phyloP scores from a whole-genome alignment of 2,797 vertebrate species.

The Tadarida brasiliensis region DNA sequence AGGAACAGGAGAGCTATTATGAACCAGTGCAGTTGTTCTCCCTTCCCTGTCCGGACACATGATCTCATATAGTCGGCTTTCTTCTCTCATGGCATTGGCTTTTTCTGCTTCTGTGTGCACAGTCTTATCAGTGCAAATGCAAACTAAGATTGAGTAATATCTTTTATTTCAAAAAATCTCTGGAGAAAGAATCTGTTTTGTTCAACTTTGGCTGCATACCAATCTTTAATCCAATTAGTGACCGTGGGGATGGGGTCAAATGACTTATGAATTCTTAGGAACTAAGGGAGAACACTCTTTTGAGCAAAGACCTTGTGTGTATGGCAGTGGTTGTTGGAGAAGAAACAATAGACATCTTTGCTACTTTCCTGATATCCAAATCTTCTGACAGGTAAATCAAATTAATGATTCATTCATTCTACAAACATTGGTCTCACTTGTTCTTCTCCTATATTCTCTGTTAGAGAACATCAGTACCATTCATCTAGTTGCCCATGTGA shows the following conservation, averaged over 20 bases:
- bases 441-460: neutral
- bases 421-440: neutral
- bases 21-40: neutral
- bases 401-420: conserved; percentile 14
- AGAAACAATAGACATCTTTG: conserved; percentile 18
- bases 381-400: neutral
- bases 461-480: neutral
- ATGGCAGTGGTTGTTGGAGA: neutral
- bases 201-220: neutral
- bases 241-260: neutral
- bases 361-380: neutral
- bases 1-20: neutral
- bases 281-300: neutral
- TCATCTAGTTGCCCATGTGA: neutral
- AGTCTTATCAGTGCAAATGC: neutral
- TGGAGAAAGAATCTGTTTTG: neutral
- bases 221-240: conserved; percentile 11
- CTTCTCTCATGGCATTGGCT: neutral
- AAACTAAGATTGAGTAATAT: neutral
- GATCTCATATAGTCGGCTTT: neutral
- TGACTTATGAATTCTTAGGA: neutral
- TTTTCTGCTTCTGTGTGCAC: neutral
- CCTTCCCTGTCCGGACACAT: neutral
- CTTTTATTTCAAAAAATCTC: conserved; percentile 12
- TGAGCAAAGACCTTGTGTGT: neutral